Percentiles rank a stretch among this genome's conserved stretches.
These are phyloP conservation scores for Lacerta agilis DNA, from an alignment of 2,797 vertebrate genomes.

Conservation along the genomic window DNA sequence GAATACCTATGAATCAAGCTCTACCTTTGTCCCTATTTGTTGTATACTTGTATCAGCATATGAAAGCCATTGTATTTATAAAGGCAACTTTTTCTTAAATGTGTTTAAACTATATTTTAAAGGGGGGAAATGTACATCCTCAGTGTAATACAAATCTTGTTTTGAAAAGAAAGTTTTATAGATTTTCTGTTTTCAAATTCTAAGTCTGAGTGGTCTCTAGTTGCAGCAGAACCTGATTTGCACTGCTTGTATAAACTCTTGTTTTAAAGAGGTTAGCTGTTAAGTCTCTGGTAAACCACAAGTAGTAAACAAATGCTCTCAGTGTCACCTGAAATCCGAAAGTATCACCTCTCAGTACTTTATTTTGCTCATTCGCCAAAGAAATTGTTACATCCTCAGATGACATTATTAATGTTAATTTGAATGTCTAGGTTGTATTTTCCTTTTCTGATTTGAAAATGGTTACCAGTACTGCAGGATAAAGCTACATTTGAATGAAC, in stretches of 20 bases:
- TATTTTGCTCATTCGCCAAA: conserved; percentile 53
- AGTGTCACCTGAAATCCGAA: not conserved
- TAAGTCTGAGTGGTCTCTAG: not conserved
- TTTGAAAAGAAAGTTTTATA: conserved; percentile 24
- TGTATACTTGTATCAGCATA: conserved; percentile 23
- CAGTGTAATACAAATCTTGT: conserved; percentile 49
- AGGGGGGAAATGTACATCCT: conserved; percentile 38
- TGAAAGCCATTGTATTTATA: conserved; percentile 33
- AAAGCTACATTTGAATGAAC: conserved; percentile 34
- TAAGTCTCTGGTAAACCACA: not conserved
- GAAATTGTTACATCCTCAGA: conserved; percentile 32
- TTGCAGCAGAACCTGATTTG: conserved; percentile 27
- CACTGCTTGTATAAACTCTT: not conserved
- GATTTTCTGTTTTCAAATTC: conserved; percentile 53
- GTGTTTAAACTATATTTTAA: conserved; percentile 55
- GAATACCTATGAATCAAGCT: conserved; percentile 33
- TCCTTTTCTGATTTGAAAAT: conserved; percentile 15
- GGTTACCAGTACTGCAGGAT: conserved; percentile 25
- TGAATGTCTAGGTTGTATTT: not conserved
- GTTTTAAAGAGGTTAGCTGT: conserved; percentile 34
- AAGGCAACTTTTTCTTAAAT: conserved; percentile 32
- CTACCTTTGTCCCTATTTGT: conserved; percentile 19
- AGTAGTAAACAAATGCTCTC: not conserved
- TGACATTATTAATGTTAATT: not conserved
- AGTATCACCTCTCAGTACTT: not conserved